phyloP scores from a whole-genome alignment of 2,797 vertebrate genomes.

The Oreonectes daqikongensis region DNA sequence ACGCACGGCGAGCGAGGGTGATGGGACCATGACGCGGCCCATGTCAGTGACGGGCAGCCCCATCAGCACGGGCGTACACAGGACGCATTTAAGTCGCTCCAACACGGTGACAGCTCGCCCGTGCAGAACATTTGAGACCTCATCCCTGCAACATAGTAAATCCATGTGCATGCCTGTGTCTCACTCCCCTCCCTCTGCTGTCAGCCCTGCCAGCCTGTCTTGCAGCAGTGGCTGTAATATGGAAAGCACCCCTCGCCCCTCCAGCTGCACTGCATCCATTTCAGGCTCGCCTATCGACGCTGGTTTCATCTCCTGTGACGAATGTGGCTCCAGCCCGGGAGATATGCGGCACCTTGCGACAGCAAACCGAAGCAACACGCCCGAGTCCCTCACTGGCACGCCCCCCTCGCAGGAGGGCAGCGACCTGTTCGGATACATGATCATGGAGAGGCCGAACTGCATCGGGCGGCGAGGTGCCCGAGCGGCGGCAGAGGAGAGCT shows the following conservation, averaged over 20 bases:
- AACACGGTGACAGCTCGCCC: slow-evolving; percentile 82
- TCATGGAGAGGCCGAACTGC: slow-evolving; percentile 85
- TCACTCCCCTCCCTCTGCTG: slow-evolving; percentile 82
- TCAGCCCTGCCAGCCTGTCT: slow-evolving; percentile 82
- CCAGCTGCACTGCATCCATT: slow-evolving; percentile 89
- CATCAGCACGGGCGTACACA: slow-evolving; percentile 84
- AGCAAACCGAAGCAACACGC: slow-evolving; percentile 87
- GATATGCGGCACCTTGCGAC: slow-evolving; percentile 77
- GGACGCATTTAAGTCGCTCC: slow-evolving; percentile 85
- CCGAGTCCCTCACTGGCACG: slow-evolving; percentile 87
- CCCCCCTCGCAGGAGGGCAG: slow-evolving; percentile 83
- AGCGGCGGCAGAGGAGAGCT: slow-evolving; percentile 61
- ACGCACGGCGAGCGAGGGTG: slow-evolving; percentile 93
- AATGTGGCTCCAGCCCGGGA: slow-evolving; percentile 88
- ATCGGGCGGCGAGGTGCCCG: slow-evolving; percentile 69
- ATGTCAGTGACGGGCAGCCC: slow-evolving; percentile 86
- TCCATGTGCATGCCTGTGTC: slow-evolving; percentile 93
- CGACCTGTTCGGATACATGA: slow-evolving; percentile 88
- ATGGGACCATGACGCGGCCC: slow-evolving; percentile 82
- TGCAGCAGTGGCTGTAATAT: slow-evolving; percentile 81
- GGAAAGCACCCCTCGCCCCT: slow-evolving; percentile 79
- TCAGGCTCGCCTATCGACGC: slow-evolving; percentile 92
- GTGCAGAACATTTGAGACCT: slow-evolving; percentile 74
- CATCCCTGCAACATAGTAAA: slow-evolving; percentile 85
- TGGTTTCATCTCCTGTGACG: slow-evolving; percentile 92